These are phyloP conservation scores for Eudasyphora cyanicolor DNA, from an alignment of 2,888 invertebrate genomes.

Conservation along the genomic window DNA sequence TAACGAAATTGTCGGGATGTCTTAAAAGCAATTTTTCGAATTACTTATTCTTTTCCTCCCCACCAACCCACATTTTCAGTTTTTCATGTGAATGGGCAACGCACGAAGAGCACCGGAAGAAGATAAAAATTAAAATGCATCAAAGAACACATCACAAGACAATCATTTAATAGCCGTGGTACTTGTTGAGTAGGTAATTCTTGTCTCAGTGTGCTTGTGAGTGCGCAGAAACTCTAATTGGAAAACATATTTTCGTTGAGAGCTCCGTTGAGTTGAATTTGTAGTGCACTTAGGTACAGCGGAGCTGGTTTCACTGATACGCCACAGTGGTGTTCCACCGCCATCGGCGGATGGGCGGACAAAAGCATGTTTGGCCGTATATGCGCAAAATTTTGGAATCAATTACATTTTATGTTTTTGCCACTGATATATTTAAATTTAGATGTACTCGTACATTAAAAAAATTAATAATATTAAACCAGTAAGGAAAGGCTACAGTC, in stretches of 20 bases:
- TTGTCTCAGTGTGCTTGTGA: no score
- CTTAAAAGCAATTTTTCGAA: neutral
- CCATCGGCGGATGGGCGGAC: slow-evolving; percentile 12
- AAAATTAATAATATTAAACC: no score
- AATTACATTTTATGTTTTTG: no score
- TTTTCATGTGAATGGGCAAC: no score
- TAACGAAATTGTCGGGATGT: neutral
- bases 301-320: slow-evolving; percentile 38
- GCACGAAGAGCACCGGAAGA: no score
- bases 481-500: no score
- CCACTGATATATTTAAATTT: no score
- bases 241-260: slow-evolving; percentile 4
- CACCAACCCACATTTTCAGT: no score
- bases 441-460: no score
- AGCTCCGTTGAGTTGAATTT: slow-evolving; percentile 46
- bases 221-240: neutral
- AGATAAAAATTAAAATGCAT: no score
- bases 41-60: neutral
- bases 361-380: neutral
- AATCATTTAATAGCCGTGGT: neutral
- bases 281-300: slow-evolving; percentile 32
- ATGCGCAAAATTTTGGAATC: neutral
- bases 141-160: no score
- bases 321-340: slow-evolving; percentile 4
- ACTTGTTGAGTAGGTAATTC: neutral